These are phyloP conservation scores for Caenorhabditis angaria DNA, from an alignment of 2,888 invertebrate genomes.

Conservation along the genomic window DNA sequence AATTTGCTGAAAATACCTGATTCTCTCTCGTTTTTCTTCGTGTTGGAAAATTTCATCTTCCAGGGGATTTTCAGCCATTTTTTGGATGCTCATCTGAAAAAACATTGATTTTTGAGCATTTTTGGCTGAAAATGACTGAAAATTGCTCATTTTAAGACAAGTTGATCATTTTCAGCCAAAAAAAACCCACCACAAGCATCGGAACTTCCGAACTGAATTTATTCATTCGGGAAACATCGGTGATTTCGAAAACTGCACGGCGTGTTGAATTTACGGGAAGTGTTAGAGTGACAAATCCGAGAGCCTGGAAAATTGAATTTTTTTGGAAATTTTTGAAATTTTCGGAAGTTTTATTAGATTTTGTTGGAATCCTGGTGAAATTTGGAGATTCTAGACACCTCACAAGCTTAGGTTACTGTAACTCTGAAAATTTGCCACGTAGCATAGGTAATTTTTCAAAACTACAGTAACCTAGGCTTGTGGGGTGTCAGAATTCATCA, in stretches of 20 bases:
- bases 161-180: neutral
- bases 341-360: too few relatives aligned
- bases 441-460: too few relatives aligned
- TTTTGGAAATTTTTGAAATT: too few relatives aligned
- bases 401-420: too few relatives aligned
- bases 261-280: conserved; percentile 24
- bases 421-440: too few relatives aligned
- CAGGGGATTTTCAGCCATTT: neutral
- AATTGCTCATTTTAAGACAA: conserved; percentile 7
- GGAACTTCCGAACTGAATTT: conserved; percentile 25
- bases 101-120: conserved; percentile 22
- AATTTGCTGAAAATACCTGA: neutral
- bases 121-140: neutral
- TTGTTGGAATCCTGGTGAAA: too few relatives aligned
- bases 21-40: neutral
- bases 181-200: conserved; percentile 33
- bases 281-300: conserved; percentile 41
- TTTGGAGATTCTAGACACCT: too few relatives aligned
- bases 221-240: conserved; percentile 30
- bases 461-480: too few relatives aligned
- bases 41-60: conserved; percentile 12
- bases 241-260: conserved; percentile 39
- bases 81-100: conserved; percentile 31
- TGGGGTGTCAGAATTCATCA: too few relatives aligned
- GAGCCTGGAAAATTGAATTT: conserved; percentile 17